Base-by-base conservation (phyloP, 2,888 invertebrate genomes). In the Chrysolina haemoptera region DNA sequence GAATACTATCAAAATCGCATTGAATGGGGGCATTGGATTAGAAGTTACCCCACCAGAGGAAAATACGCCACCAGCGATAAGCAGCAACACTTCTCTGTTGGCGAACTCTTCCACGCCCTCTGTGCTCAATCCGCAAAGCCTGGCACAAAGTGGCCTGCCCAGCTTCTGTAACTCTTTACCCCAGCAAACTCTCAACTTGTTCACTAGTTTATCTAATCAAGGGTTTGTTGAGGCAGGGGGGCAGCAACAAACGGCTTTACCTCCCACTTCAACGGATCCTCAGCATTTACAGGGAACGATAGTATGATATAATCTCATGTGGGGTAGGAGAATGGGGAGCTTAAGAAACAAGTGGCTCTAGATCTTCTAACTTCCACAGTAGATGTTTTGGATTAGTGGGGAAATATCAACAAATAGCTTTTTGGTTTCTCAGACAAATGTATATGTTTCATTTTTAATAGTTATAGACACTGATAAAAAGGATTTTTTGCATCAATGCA, bases 291-390 rank as follows among this genome's bases (percentile, higher is more conserved):
- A 96, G 89, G 96, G 96, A 81, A 96, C 96, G 86, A 95, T 96
- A 89, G 96, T 96, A 95, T 96, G 95, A 96, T 96, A 96, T 91
- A 93, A 95, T 92, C 94, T 95, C 78, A 95, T 95, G 95, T 95
- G 95, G 95, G 95, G 95, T 92, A 94, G 95, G 89, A 92, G 95
- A 90, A 91, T 94, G 89, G 93, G 94, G 90, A 93, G 94, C 88
- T 92, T 93, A 81, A 91, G 93, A 87, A 94, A 93, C 86, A 93
- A 91, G 88, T 92, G 93, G 92, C 91, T 91, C 86, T 93, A 91
- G 91, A 88, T 91, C 89, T 91, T 88, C 88, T 89, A 83, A 80
- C 85, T 84, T 84, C 87, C 87, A 86, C 87, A 85, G 83, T 85
- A 86, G 85, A 74, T 72, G 77, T 78, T 78, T 77, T 80, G 80